Evolutionary conservation across 2,113 vertebrate species (phyloP).

Genomic region (Corythornis vintsioides): DNA sequence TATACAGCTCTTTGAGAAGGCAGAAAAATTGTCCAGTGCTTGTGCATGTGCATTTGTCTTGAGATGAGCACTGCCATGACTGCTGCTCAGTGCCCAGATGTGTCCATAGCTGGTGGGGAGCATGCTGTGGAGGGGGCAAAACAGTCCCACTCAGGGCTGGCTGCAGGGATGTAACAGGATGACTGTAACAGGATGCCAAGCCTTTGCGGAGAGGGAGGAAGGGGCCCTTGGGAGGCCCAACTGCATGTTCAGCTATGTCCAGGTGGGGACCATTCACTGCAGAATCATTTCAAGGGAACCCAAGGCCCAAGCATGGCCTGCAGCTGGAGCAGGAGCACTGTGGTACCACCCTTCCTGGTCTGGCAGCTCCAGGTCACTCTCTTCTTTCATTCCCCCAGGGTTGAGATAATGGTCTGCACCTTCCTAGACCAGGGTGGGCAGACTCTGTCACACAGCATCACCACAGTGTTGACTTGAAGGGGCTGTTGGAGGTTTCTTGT

Average conservation of each 20-base stretch:
- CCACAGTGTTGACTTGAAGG: background rate
- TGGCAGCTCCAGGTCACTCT: background rate
- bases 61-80: fast-evolving
- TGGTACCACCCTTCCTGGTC: background rate
- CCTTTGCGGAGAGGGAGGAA: background rate
- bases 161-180: background rate
- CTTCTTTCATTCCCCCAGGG: background rate
- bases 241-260: background rate
- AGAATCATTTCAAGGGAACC: background rate
- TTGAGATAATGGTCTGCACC: background rate
- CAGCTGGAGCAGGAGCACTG: background rate
- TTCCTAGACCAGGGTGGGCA: background rate
- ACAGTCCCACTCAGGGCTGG: background rate
- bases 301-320: background rate
- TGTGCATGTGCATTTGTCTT: fast-evolving
- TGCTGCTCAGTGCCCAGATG: background rate
- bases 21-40: background rate
- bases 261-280: background rate
- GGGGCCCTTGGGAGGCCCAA: no score
- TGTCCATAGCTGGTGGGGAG: background rate
- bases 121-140: background rate
- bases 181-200: background rate
- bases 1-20: background rate
- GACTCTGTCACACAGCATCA: background rate
- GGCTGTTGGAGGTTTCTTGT: background rate